These are phyloP conservation scores for Lepidocyrtinus sp. DNA, from an alignment of 2,888 invertebrate species.

Conservation along the genomic window DNA sequence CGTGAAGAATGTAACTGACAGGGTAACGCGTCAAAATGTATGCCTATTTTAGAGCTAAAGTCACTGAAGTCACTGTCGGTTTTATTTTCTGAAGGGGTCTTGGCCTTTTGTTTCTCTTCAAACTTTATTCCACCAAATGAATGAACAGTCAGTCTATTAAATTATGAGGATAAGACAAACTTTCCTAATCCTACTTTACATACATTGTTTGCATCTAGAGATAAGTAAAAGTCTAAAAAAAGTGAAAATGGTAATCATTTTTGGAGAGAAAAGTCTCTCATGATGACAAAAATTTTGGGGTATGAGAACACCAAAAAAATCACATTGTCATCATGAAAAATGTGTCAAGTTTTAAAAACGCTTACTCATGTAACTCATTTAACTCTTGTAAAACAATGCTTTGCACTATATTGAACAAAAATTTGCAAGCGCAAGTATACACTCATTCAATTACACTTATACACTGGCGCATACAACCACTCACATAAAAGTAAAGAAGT, in stretches of 20 bases:
- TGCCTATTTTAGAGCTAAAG: background rate
- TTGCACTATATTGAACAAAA: slow-evolving; percentile 2
- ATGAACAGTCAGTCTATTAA: slow-evolving; percentile 47
- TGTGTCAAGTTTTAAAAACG: background rate
- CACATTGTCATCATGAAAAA: background rate
- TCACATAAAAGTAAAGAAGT: slow-evolving; percentile 22
- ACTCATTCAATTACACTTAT: slow-evolving; percentile 12
- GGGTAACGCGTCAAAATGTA: slow-evolving; percentile 9
- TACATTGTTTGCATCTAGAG: background rate
- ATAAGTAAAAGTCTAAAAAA: slow-evolving; percentile 1
- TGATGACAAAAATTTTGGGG: background rate
- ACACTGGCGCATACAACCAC: slow-evolving; percentile 1
- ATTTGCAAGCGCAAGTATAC: background rate
- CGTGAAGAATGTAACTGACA: slow-evolving; percentile 17
- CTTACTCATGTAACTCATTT: no score
- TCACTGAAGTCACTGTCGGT: slow-evolving; percentile 7
- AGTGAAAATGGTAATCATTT: slow-evolving; percentile 3
- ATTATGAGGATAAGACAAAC: slow-evolving; percentile 8
- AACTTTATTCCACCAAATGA: background rate
- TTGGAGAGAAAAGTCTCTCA: background rate
- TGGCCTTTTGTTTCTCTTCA: background rate
- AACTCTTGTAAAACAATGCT: no score
- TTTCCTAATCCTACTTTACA: background rate
- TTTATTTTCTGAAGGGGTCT: slow-evolving; percentile 1
- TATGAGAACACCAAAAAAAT: background rate